Evolutionary conservation across 2,113 vertebrate genomes (phyloP).

Genomic region (Gnathonemus echidnorhynchus): DNA sequence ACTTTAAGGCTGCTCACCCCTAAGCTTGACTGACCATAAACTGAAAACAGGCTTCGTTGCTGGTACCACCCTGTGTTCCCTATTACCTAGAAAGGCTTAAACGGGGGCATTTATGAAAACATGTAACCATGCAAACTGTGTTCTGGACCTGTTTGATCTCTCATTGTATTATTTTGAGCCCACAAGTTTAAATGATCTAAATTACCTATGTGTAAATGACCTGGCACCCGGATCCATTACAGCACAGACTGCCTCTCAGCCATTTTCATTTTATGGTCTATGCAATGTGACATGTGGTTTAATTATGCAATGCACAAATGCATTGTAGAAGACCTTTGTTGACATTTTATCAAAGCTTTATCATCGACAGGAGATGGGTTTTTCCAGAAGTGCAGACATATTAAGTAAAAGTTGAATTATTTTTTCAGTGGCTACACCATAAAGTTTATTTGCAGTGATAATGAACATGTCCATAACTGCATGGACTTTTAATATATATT

Average conservation of each 20-base stretch:
- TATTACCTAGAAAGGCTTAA: constrained; percentile 41
- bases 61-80: constrained; percentile 34
- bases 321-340: not conserved
- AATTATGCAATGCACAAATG: not conserved
- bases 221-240: not conserved
- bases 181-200: constrained; percentile 7
- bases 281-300: not conserved
- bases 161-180: constrained; percentile 23
- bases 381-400: not conserved
- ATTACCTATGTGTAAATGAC: not conserved
- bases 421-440: not conserved
- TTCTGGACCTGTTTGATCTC: constrained; percentile 39
- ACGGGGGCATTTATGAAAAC: constrained; percentile 29
- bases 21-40: constrained; percentile 34
- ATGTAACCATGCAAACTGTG: constrained; percentile 18
- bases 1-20: constrained; percentile 25
- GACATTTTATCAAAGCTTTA: not conserved
- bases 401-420: not conserved
- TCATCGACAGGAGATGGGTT: not conserved
- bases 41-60: constrained; percentile 9
- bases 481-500: not conserved
- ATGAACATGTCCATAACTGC: not conserved
- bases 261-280: not conserved
- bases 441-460: not conserved
- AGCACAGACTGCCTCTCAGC: not conserved